Conservation (phyloP, 2,888 invertebrate species). For the Drosophila paramelanica region DNA sequence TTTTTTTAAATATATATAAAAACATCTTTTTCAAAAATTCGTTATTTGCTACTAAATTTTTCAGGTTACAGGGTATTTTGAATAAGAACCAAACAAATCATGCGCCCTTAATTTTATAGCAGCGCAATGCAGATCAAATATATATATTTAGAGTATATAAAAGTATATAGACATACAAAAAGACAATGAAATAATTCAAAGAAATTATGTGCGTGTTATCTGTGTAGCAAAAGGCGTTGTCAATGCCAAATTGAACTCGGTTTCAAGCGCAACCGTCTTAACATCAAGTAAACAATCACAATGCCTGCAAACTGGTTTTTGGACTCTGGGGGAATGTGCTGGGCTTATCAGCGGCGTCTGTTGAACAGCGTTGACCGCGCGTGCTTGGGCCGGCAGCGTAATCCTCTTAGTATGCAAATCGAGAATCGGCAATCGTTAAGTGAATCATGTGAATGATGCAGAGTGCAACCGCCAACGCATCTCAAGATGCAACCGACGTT, state of each 20-base stretch:
- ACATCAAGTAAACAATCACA: constrained; percentile 33
- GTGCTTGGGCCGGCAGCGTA: constrained; percentile 42
- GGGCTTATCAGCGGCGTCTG: constrained; percentile 43
- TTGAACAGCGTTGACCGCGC: constrained; percentile 37
- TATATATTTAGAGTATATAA: constrained; percentile 3
- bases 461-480: constrained; percentile 41
- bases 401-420: constrained; percentile 78
- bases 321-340: not conserved
- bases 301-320: constrained; percentile 47
- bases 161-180: constrained; percentile 5
- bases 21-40: too few relatives aligned
- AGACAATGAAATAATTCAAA: constrained; percentile 47
- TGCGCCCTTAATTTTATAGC: constrained; percentile 48
- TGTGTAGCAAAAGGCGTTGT: constrained; percentile 25
- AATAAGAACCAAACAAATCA: constrained; percentile 8
- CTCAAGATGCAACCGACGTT: constrained; percentile 60
- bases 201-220: constrained; percentile 60
- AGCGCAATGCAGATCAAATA: constrained; percentile 53
- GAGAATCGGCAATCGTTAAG: constrained; percentile 54
- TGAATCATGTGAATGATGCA: constrained; percentile 62
- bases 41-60: too few relatives aligned
- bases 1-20: too few relatives aligned
- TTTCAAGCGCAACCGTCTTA: constrained; percentile 24
- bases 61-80: constrained; percentile 10
- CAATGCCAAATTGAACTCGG: constrained; percentile 37